Evolutionary conservation across 2,888 invertebrate species (phyloP).

Genomic region (Mystacides longicornis): DNA sequence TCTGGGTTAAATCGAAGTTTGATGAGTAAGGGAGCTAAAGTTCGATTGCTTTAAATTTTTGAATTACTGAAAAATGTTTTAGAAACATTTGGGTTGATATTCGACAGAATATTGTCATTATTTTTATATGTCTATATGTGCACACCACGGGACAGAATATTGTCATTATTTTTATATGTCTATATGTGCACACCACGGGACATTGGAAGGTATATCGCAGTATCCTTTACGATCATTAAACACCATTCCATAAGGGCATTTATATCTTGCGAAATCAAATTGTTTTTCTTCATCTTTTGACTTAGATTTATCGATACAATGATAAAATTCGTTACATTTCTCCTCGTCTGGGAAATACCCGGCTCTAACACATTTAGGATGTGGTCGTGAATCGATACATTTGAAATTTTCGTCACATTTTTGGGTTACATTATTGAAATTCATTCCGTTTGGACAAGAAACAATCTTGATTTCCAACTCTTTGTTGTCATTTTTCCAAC

Average conservation of each 20-base stretch:
- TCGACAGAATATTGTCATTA: neutral
- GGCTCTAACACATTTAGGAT: slow-evolving; percentile 16
- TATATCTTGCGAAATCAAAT: slow-evolving; percentile 11
- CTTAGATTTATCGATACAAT: slow-evolving; percentile 12
- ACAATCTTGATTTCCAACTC: slow-evolving; percentile 21
- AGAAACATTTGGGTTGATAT: neutral
- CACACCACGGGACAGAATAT: neutral
- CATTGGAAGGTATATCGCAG: slow-evolving; percentile 24
- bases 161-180: neutral
- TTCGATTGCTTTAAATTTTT: no score
- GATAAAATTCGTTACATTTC: slow-evolving; percentile 22
- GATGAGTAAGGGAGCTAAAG: no score
- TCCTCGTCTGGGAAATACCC: slow-evolving; percentile 22
- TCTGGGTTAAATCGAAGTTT: no score
- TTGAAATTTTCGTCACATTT: slow-evolving; percentile 14
- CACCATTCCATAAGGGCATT: slow-evolving; percentile 22
- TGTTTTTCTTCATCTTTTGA: neutral
- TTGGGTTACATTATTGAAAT: slow-evolving; percentile 18
- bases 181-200: slow-evolving; percentile 15
- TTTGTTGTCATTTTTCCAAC: slow-evolving; percentile 15
- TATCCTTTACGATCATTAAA: slow-evolving; percentile 19
- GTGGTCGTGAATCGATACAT: neutral
- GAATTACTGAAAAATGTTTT: neutral
- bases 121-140: neutral
- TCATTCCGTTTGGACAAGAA: slow-evolving; percentile 23